These are phyloP conservation scores for Goniozus legneri DNA, from an alignment of 1,140 invertebrate genomes.

Conservation along the genomic window DNA sequence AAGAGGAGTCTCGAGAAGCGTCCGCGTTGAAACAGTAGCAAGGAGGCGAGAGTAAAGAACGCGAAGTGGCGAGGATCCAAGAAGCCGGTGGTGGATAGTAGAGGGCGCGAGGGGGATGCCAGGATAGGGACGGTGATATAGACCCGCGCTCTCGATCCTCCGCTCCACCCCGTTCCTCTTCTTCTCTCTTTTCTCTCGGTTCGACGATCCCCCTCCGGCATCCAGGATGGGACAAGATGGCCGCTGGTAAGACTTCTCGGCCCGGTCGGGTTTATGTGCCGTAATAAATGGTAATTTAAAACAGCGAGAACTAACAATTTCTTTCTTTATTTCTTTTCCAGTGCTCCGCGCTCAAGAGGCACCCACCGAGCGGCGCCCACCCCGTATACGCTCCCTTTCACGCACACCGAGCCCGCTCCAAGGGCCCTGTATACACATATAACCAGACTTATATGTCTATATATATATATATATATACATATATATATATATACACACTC, in stretches of 20 bases:
- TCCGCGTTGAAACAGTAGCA: no score
- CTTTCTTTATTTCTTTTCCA: conserved; percentile 50
- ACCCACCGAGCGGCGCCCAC: not conserved
- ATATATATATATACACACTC: no score
- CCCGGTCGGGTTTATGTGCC: conserved; percentile 49
- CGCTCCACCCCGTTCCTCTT: no score
- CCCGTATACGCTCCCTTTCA: not conserved
- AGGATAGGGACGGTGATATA: conserved; percentile 31
- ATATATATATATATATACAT: not conserved
- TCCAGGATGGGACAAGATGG: conserved; percentile 48
- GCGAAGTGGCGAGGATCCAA: conserved; percentile 1
- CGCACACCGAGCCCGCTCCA: no score
- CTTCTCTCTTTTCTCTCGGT: not conserved
- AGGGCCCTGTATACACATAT: no score
- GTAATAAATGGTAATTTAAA: conserved; percentile 59
- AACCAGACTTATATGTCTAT: not conserved
- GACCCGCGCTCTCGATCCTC: conserved; percentile 18
- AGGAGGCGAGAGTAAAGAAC: conserved; percentile 10
- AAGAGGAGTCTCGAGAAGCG: no score
- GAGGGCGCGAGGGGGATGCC: conserved; percentile 9
- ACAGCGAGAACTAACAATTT: conserved; percentile 57
- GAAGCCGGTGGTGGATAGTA: not conserved
- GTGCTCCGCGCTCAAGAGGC: conserved; percentile 21
- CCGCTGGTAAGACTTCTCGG: conserved; percentile 39
- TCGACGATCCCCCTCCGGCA: not conserved